These are phyloP conservation scores for Sarcophaga caerulescens DNA, from an alignment of 2,888 invertebrate species.

Conservation along the genomic window DNA sequence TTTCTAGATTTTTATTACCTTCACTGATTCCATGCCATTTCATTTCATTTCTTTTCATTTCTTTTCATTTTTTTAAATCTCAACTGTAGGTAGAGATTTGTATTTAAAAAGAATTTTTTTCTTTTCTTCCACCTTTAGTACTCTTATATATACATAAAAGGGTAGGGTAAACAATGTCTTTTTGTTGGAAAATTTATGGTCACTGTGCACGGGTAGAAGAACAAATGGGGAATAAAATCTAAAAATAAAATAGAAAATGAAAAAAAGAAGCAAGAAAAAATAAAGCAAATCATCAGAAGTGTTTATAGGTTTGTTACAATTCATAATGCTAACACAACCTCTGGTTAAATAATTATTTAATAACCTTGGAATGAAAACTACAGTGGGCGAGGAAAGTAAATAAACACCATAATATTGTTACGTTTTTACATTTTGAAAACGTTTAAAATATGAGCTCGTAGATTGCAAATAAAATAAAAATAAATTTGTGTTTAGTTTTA, in stretches of 20 bases:
- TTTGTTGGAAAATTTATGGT: conserved; percentile 62
- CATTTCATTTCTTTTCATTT: conserved; percentile 13
- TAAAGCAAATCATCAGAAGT: conserved; percentile 39
- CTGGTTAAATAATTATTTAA: conserved; percentile 52
- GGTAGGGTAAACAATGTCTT: conserved; percentile 42
- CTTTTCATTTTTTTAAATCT: conserved; percentile 33
- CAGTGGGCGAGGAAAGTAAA: conserved; percentile 27
- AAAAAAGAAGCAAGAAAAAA: too few relatives aligned
- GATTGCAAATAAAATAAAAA: too few relatives aligned
- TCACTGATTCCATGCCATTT: conserved; percentile 18
- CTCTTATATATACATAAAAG: neutral
- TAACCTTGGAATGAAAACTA: conserved; percentile 43
- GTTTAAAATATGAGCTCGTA: too few relatives aligned
- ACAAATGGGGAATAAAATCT: neutral
- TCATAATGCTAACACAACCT: conserved; percentile 41
- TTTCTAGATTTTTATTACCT: conserved; percentile 62
- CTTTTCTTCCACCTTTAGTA: neutral
- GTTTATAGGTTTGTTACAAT: conserved; percentile 55
- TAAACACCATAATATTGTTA: too few relatives aligned
- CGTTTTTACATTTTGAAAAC: too few relatives aligned
- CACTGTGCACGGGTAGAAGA: neutral
- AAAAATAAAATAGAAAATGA: neutral
- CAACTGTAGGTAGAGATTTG: conserved; percentile 51
- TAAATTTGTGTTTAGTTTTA: too few relatives aligned
- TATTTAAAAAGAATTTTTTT: conserved; percentile 51